phyloP scores from a whole-genome alignment of 2,888 invertebrate species.

The Ypsolopha scabrella region DNA sequence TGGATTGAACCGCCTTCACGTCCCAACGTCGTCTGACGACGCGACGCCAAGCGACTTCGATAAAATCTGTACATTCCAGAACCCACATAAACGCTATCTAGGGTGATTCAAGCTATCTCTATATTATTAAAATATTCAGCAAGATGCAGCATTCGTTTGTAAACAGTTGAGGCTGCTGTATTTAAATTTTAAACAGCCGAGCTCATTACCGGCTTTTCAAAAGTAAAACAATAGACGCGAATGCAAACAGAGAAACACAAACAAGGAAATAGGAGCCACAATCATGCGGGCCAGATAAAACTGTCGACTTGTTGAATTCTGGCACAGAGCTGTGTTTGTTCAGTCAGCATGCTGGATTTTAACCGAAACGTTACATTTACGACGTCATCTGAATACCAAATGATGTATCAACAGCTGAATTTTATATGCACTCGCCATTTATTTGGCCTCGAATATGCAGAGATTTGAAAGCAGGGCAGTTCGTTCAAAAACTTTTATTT shows the following conservation, averaged over 20 bases:
- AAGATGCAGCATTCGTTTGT: background rate
- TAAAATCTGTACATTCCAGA: background rate
- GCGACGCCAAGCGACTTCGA: background rate
- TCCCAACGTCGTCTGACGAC: background rate
- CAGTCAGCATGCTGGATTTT: background rate
- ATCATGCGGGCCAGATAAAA: slow-evolving; percentile 23
- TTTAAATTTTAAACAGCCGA: slow-evolving; percentile 1
- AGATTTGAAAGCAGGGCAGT: slow-evolving; percentile 17
- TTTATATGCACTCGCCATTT: too few relatives aligned
- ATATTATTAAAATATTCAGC: background rate
- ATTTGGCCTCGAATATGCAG: too few relatives aligned
- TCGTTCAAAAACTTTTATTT: slow-evolving; percentile 21
- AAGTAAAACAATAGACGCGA: background rate
- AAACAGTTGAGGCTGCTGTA: background rate
- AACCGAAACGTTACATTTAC: background rate
- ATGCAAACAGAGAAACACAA: background rate
- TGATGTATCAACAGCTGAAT: too few relatives aligned
- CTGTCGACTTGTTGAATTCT: slow-evolving; percentile 16
- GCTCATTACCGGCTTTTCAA: background rate
- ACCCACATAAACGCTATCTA: background rate
- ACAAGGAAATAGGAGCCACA: slow-evolving; percentile 11
- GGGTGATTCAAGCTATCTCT: background rate
- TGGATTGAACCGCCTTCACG: background rate
- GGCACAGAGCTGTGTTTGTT: slow-evolving; percentile 4
- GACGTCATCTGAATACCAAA: too few relatives aligned